Evolutionary conservation across 2,888 invertebrate species (phyloP), one percentile per base, ranked within the genome.

Genomic region (Eurytoma californica): DNA sequence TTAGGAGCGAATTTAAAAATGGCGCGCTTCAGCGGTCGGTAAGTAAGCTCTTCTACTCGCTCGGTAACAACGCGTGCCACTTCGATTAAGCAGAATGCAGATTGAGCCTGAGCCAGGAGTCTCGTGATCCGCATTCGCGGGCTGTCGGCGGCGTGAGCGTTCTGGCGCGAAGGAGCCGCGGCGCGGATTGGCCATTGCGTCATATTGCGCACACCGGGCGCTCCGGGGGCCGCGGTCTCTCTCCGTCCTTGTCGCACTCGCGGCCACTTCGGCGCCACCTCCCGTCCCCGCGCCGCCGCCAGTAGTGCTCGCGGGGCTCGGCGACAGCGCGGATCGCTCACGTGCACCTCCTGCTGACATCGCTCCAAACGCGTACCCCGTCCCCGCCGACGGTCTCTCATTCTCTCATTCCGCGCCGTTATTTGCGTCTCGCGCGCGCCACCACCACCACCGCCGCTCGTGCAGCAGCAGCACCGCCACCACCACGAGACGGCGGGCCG

Each of bases 131-230:
- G 7, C 39, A 9, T 39, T 39, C 39, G 39, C 39, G 39, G 7
- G 39, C 39, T 39, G 39, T 13, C 53, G n/a, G 2, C 30, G 12
- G 63, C 28, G 58, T 18, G 39, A 39, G 39, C 61, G 66, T 60
- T 63, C 24, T 77, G 70, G 61, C 80, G 72, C 80, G 79, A 77
- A 70, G 30, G 74, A 60, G 51, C 24, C 63, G 7, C 77, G 53
- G 14, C 77, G 20, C 80, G 63, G 66, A 81, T 81, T 81, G 78
- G 82, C 82, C 80, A 82, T 88, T 87, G 87, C 87, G 85, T 87
- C 88, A 87, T 87, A 88, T 87, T 87, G 86, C 87, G 87, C 86
- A 85, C 85, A 85, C 85, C 84, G 85, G 83, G 63, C 60, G 20
- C 12, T 20, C 73, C 82, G n/a, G 14, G 66, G 12, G 39, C 24